Evolutionary conservation across 2,888 invertebrate genomes (phyloP).

Genomic region (Salticus scenicus): DNA sequence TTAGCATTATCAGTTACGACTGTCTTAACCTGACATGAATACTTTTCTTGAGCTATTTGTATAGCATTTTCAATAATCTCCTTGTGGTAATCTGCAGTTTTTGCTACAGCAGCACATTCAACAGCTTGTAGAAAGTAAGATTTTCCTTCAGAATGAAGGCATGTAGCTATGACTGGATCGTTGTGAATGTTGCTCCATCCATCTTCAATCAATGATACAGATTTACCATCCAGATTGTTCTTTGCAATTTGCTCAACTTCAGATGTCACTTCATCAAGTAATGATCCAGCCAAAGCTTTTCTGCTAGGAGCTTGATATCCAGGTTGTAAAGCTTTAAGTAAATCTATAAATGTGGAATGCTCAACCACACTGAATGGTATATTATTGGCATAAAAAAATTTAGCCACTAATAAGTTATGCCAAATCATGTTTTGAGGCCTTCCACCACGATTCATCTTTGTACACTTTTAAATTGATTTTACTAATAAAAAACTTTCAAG

Average conservation of each 20-base stretch:
- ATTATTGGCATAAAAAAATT: conserved; percentile 8
- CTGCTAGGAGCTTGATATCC: background rate
- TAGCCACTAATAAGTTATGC: conserved; percentile 19
- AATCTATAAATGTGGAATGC: background rate
- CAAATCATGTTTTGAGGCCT: too few species aligned
- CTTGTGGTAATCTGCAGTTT: background rate
- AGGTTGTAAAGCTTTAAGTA: background rate
- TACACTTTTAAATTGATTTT: too few species aligned
- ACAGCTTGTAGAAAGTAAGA: background rate
- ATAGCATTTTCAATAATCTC: background rate
- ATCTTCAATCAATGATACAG: background rate
- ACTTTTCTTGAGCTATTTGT: background rate
- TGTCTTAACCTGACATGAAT: background rate
- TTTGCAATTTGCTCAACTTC: background rate
- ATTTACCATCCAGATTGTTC: background rate
- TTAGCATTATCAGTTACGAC: conserved; percentile 3
- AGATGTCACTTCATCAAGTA: background rate
- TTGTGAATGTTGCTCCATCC: conserved; percentile 25
- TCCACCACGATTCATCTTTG: too few species aligned
- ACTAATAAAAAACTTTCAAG: too few species aligned
- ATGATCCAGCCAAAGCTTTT: background rate
- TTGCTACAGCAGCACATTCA: background rate
- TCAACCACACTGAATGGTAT: conserved; percentile 7
- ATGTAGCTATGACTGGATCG: conserved; percentile 6
- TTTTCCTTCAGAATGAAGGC: background rate